Base-by-base conservation (phyloP, 1,140 invertebrate genomes). In the Drosophila pseudoobscura region DNA sequence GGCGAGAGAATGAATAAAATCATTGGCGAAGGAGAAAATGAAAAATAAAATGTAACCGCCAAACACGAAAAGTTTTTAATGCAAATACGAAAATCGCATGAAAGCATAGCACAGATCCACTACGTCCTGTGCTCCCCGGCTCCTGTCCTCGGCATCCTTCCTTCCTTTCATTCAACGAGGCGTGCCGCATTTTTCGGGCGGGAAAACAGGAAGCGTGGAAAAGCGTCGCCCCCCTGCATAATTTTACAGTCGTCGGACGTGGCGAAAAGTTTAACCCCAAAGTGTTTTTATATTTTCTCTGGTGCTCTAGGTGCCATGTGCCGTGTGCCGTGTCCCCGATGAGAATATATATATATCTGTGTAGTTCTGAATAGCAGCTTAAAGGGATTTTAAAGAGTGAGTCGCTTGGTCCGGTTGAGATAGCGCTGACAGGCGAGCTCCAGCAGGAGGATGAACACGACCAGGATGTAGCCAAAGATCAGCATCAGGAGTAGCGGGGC, bases 401-500 rank as follows among this genome's bases (percentile, higher is more conserved):
- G 31, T 44, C 22, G 9, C 35, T 45, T 47, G n/a, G 31, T 41
- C 0, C 1, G 26, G 31, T 35, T 62, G 63, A 60, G 35, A 51
- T 78, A 89, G 24, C 74, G 82, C 31, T 89, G 66, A 80, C 85
- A 89, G 52, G 45, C 59, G 2, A 80, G 47, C 29, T 89, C 84
- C 5, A 88, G 26, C 29, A 84, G 2, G 8, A 91, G 63, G 13
- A 91, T 9, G 0, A 91, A 0, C 1, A 90, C 13, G n/a, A 76
- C 82, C 59, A 89, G 47, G n/a, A 78, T 44, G 31, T 88, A 89
- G 46, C 74, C 69, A 24, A 63, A 73, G 51, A 83, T 44, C 49
- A 91, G 53, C 79, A 91, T 87, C 17, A 91, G 73, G 51, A 91
- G 89, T n/a, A 91, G 63, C 0, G 90, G 88, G 0, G 85, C 90